Conservation (phyloP, 2,113 vertebrate species). For the Microcebus tavaratra region DNA sequence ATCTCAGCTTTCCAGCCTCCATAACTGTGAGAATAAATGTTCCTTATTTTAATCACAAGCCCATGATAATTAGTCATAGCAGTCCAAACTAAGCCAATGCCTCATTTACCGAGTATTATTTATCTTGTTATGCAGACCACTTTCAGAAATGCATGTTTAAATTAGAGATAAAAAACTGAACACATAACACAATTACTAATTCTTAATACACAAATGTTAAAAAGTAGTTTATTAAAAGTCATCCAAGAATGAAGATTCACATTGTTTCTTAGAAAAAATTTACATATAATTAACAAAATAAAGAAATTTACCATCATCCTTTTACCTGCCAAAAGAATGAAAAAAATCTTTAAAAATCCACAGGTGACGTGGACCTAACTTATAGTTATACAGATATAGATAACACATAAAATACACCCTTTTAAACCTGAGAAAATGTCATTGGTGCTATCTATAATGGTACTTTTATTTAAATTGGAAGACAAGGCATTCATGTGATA, state of each 20-base stretch:
- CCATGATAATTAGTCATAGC: not conserved
- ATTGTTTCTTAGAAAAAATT: not conserved
- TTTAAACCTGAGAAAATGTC: not conserved
- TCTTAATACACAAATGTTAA: not conserved
- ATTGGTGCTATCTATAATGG: not conserved
- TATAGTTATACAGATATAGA: not conserved
- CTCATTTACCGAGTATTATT: not conserved
- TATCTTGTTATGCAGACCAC: not conserved
- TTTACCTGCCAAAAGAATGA: not conserved
- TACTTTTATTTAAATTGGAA: conserved; percentile 7
- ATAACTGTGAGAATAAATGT: not conserved
- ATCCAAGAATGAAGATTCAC: not conserved
- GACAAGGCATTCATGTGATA: not conserved
- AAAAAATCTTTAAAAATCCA: not conserved
- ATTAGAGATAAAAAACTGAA: not conserved
- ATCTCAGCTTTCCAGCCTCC: not conserved
- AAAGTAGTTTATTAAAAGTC: not conserved
- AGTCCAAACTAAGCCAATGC: too few species aligned
- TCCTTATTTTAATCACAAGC: not conserved
- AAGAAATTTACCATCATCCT: not conserved
- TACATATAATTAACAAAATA: not conserved
- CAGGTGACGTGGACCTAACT: not conserved
- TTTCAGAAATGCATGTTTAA: not conserved
- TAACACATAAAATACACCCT: not conserved
- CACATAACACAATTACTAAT: not conserved